Evolutionary conservation across 2,113 vertebrate species (phyloP).

Genomic region (Macaca mulatta): DNA sequence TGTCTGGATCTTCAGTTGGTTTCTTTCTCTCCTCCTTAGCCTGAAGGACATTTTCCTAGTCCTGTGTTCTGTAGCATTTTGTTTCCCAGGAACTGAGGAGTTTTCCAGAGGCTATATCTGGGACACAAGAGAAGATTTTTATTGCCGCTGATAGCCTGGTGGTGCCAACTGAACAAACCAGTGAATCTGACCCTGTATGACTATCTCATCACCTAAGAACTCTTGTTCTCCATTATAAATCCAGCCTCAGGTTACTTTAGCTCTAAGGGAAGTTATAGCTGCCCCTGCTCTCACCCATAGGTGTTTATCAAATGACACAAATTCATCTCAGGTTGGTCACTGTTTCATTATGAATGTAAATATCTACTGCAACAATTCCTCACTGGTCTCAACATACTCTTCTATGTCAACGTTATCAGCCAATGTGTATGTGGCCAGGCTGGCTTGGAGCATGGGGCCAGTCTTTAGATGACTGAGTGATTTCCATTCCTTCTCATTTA

Average conservation of each 20-base stretch:
- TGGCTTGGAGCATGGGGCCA: neutral
- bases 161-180: neutral
- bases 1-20: neutral
- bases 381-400: neutral
- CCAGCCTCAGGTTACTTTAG: neutral
- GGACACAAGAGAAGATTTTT: neutral
- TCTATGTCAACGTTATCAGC: neutral
- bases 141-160: neutral
- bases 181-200: neutral
- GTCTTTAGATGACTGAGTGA: neutral
- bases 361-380: neutral
- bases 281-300: neutral
- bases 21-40: neutral
- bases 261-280: neutral
- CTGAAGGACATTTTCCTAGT: neutral
- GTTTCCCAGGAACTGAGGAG: neutral
- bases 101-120: neutral
- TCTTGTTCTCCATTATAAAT: constrained; percentile 16
- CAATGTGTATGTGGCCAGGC: neutral
- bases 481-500: neutral
- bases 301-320: constrained; percentile 31
- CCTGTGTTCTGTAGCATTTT: neutral
- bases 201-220: neutral
- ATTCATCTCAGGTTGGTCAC: constrained; percentile 11
- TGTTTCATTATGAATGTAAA: neutral